Evolutionary conservation across 2,797 vertebrate species (phyloP).

Genomic region (Eleutherodactylus coqui): DNA sequence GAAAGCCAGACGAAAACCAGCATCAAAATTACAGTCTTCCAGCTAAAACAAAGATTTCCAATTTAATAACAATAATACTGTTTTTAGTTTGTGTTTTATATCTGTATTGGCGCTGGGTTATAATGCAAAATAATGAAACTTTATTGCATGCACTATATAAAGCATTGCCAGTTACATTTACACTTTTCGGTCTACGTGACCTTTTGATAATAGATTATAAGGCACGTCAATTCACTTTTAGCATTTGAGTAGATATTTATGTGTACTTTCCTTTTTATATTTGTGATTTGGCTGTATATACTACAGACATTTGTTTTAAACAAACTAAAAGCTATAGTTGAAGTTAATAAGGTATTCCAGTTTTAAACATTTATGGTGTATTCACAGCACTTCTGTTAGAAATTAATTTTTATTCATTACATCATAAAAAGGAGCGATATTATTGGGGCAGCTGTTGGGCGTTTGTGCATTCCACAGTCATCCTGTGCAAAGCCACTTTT

Average conservation of each 20-base stretch:
- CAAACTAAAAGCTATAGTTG: neutral
- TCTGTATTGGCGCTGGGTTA: neutral
- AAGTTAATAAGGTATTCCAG: neutral
- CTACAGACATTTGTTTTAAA: neutral
- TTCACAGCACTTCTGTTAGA: too few species aligned
- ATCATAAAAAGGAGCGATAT: too few species aligned
- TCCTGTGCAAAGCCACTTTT: too few species aligned
- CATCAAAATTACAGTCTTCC: conserved; percentile 26
- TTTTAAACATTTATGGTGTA: neutral
- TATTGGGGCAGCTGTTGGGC: too few species aligned
- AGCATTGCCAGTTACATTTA: neutral
- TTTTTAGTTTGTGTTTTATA: neutral
- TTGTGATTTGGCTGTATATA: neutral
- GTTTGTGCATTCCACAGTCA: too few species aligned
- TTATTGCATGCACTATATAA: neutral
- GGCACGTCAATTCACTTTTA: neutral
- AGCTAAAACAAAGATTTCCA: conserved; percentile 23
- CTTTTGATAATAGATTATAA: conserved; percentile 4
- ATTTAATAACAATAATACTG: conserved; percentile 20
- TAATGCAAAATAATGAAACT: neutral
- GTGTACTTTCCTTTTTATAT: neutral
- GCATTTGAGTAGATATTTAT: neutral
- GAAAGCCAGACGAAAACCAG: neutral
- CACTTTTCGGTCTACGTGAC: neutral
- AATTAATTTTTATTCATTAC: too few species aligned